Base-by-base conservation (phyloP, 2,888 invertebrate species). In the Drosophila barbarae region DNA sequence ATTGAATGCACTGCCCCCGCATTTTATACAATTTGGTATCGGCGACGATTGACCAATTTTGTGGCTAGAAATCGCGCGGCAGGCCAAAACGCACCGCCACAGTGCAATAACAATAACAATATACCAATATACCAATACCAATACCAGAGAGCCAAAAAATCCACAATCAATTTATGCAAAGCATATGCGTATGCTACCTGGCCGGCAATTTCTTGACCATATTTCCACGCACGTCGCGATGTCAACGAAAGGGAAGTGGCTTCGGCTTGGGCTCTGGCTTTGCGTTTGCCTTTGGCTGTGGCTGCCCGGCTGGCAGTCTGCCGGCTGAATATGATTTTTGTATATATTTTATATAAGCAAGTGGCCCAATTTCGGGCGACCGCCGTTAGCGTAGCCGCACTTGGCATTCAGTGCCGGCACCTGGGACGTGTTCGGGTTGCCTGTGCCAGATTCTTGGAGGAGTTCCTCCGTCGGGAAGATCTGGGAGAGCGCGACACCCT, bases 241-340 rank as follows among this genome's bases (percentile, higher is more conserved):
- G 64, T 46, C 73, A 87, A 87, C 73, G 87, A 87, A 88, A 87
- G 88, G 88, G 87, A 87, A 88, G 87, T 82, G 72, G 60, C 38
- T 35, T 32, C 36, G 34, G 21, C 32, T 35, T 50, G 10, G 35
- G 10, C 21, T 8, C n/a, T 4, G 50, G 8, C 12, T 15, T n/a
- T 23, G 35, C 3, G n/a, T 21, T 1, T 38, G 21, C 1, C 12
- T 36, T 6, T n/a, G 7, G 13, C 13, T n/a, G 1, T 35, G 35
- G 36, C 41, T n/a, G 34, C 26, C 8, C 36, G 54, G 54, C 39
- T 44, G 46, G 42, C 30, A 30, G 47, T 61, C 52, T 44, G 56
- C 49, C 66, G 55, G 61, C 30, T 79, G 70, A 77, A 80, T 83
- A 85, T 85, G 60, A 80, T 72, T 74, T 71, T 74, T 65, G 50